Base-by-base conservation (phyloP, 1,140 invertebrate genomes). In the Leptonema lineaticorne region DNA sequence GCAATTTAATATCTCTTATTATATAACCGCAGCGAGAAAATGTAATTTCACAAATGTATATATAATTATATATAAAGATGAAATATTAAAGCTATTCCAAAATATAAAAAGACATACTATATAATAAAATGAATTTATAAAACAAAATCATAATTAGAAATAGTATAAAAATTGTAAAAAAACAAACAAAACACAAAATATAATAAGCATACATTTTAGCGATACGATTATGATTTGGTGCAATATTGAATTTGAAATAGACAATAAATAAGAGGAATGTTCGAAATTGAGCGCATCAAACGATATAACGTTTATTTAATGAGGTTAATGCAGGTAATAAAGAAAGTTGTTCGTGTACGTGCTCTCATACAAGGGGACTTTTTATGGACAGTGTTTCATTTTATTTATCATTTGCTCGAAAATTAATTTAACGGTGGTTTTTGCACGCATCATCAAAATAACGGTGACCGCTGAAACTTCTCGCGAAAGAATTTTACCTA, bases 241-340 rank as follows among this genome's bases (percentile, higher is more conserved):
- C n/a, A n/a, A n/a, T n/a, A 37, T 37, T 8, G 30, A 37, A 37
- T n/a, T 37, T 37, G 7, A 37, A 37, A 37, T 8, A 37, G 14
- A 37, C 7, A 14, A 37, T n/a, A 37, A 14, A 6, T 37, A 6
- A 41, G 37, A 14, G 37, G 11, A 41, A 41, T 41, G 11, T 2
- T 41, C 37, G 11, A 41, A 41, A 41, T 41, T 41, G 11, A 16
- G 37, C 16, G 9, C 37, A 41, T 41, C 37, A 41, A 41, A 41
- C 37, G 37, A n/a, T 4, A 22, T 22, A 58, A 58, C 56, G 29
- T 58, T 58, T 28, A 58, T 58, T 58, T 58, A 58, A 26, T 18
- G 56, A 58, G 56, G 56, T 30, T 58, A 58, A 58, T 58, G 56
- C 26, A 58, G 29, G 56, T 58, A 22, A 28, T 22, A 41, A 58